phyloP scores from a whole-genome alignment of 2,113 vertebrate genomes.

The Psittacula cyanocephala region DNA sequence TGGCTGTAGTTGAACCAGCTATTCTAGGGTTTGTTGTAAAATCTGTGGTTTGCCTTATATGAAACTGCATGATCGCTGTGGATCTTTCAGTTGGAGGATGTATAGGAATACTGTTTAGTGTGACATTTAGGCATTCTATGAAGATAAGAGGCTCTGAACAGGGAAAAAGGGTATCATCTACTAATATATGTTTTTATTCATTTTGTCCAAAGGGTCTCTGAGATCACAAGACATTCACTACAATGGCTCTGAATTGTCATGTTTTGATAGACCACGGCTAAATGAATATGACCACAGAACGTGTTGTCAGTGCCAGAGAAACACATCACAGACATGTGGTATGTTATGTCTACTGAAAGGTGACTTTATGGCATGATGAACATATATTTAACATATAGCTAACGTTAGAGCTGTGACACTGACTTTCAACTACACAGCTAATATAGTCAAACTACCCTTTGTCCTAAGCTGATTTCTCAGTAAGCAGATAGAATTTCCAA shows the following conservation, averaged over 20 bases:
- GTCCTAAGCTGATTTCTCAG: not conserved
- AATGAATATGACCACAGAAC: conserved; percentile 75
- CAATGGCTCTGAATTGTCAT: conserved; percentile 86
- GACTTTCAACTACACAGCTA: not conserved
- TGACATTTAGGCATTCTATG: not conserved
- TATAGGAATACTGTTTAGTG: not conserved
- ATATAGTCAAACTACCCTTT: not conserved
- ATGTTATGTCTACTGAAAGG: conserved; percentile 23
- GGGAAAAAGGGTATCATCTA: not conserved
- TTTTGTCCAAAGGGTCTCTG: conserved; percentile 75
- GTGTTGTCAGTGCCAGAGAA: conserved; percentile 84
- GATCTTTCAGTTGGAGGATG: not conserved
- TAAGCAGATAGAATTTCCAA: not conserved
- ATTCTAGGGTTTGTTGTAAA: not conserved
- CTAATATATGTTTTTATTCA: not conserved
- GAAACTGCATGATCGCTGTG: not conserved
- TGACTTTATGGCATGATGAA: not conserved
- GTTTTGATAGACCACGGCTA: conserved; percentile 82
- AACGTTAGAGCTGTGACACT: not conserved
- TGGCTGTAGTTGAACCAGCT: not conserved
- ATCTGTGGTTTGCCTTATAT: not conserved
- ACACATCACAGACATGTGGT: conserved; percentile 83
- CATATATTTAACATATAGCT: not conserved
- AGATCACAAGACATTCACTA: conserved; percentile 86
- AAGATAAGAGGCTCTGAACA: not conserved